Evolutionary conservation across 2,113 vertebrate genomes (phyloP).

Genomic region (Chauna torquata): DNA sequence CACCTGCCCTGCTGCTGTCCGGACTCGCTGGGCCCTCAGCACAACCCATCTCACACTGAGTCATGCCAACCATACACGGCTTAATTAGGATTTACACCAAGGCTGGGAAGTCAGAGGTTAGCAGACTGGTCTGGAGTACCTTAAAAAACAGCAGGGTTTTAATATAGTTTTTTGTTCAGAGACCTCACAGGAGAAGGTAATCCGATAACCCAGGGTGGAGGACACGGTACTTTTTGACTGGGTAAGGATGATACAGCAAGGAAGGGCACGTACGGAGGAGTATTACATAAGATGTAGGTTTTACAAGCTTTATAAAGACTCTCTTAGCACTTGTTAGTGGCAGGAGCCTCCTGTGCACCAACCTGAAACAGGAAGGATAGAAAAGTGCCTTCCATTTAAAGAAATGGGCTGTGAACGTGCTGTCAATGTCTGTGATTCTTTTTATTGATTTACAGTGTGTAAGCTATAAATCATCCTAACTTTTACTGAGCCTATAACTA

Average conservation of each 20-base stretch:
- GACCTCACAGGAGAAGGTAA: background rate
- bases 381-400: constrained; percentile 62
- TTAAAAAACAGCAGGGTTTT: background rate
- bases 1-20: background rate
- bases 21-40: background rate
- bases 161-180: background rate
- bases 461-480: constrained; percentile 60
- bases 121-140: background rate
- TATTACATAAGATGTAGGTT: background rate
- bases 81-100: background rate
- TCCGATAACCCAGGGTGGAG: background rate
- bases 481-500: constrained; percentile 58
- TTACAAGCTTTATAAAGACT: constrained; percentile 41
- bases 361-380: constrained; percentile 26
- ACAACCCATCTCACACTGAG: background rate
- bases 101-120: background rate
- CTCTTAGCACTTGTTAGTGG: constrained; percentile 17
- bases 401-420: constrained; percentile 64
- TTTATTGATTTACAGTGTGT: constrained; percentile 65
- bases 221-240: background rate
- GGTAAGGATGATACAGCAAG: background rate
- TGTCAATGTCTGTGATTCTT: constrained; percentile 63
- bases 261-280: constrained; percentile 17
- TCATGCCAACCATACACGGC: background rate
- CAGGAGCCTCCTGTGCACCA: background rate